These are phyloP conservation scores for Pitta sordida DNA, from an alignment of 2,113 vertebrate species.

Conservation along the genomic window DNA sequence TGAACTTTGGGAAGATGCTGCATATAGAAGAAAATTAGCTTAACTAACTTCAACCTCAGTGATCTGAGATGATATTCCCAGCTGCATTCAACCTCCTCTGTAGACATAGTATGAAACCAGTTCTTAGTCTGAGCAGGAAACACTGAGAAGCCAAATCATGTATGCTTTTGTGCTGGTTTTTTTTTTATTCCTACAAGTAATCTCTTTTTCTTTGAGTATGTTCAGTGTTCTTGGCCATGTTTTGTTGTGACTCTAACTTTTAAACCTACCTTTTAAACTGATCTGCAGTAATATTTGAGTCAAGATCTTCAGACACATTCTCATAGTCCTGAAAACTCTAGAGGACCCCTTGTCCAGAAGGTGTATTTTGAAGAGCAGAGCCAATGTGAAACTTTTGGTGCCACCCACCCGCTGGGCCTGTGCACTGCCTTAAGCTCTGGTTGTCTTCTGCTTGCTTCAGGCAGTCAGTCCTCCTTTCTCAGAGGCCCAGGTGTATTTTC, in stretches of 20 bases:
- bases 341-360: fast-evolving
- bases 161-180: neutral
- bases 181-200: neutral
- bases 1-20: neutral
- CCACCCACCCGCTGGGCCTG: fast-evolving
- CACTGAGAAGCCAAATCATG: neutral
- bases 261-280: neutral
- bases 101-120: neutral
- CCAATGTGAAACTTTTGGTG: neutral
- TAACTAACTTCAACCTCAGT: neutral
- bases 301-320: neutral
- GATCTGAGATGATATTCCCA: neutral
- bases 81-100: neutral
- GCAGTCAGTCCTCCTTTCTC: neutral
- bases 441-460: neutral
- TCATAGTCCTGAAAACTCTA: neutral
- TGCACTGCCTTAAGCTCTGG: neutral
- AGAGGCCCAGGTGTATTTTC: neutral
- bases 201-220: neutral
- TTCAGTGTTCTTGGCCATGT: neutral
- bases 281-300: neutral
- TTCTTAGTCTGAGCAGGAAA: neutral
- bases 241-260: neutral
- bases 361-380: neutral
- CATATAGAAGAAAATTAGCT: neutral